These are phyloP conservation scores for Margarornis squamiger DNA, from an alignment of 2,797 vertebrate species.

Conservation along the genomic window DNA sequence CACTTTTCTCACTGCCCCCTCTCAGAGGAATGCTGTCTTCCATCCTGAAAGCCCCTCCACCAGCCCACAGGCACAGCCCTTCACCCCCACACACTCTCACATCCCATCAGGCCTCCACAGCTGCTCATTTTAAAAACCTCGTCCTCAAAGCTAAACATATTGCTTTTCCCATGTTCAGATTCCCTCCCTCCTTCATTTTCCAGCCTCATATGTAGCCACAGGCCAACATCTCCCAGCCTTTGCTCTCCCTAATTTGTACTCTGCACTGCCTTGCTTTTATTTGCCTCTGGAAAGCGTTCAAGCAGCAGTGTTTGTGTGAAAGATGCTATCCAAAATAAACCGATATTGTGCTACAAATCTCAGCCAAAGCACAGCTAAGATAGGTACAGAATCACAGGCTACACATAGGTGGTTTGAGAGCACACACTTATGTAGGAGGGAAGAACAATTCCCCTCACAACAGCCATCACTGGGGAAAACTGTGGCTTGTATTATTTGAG, in stretches of 20 bases:
- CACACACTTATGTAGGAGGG: background rate
- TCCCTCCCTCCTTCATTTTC: background rate
- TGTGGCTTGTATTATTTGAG: background rate
- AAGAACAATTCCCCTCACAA: background rate
- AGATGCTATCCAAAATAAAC: conserved; percentile 36
- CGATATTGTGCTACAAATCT: conserved; percentile 12
- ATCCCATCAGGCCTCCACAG: background rate
- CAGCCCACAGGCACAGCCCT: background rate
- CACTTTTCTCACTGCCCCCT: background rate
- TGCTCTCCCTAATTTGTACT: background rate
- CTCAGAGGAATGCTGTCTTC: rapidly evolving
- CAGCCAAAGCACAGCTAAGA: background rate
- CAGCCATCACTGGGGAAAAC: background rate
- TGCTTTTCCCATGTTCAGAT: background rate
- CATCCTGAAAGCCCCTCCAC: background rate
- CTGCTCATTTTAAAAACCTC: background rate
- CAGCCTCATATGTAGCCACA: background rate
- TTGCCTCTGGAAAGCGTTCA: conserved; percentile 1
- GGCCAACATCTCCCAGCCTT: background rate
- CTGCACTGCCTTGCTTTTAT: background rate
- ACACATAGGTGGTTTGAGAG: background rate
- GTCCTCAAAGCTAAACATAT: background rate
- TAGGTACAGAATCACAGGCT: conserved; percentile 1
- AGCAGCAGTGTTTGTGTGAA: background rate
- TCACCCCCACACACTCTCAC: background rate